Evolutionary conservation across 1,140 invertebrate species (phyloP), one percentile per base, ranked within the genome.

Genomic region (Nebria ingens): DNA sequence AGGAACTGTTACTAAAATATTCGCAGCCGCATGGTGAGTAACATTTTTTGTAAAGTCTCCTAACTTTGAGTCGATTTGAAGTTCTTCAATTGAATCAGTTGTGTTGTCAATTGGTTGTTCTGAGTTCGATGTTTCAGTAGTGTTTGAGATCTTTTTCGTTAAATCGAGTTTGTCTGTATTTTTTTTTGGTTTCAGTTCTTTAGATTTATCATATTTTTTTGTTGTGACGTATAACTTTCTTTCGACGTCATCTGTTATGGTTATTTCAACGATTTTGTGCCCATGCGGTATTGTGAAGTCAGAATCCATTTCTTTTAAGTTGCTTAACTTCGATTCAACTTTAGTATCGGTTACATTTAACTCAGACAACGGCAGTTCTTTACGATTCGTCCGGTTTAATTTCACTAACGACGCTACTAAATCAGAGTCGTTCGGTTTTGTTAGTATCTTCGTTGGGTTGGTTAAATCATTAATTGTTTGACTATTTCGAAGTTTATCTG

Each of bases 321-420:
- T 17, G 17, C 6, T 45, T 45, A 17, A 12, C 9, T 45, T 45
- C 17, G 9, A 17, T 45, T 45, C 17, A 4, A 45, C 40, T 34
- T 6, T 34, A 9, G 25, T 52, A 42, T 21, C 25, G 17, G 38
- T 50, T 19, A 12, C 3, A 2, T 54, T 54, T n/a, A 17, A 54
- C 12, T 45, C 38, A 20, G 56, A 52, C 29, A 55, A 53, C 3
- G 68, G 68, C 40, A 69, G 25, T 55, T 69, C 61, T 55, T 70
- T 70, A 52, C 68, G 52, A 51, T 64, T 62, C 6, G 67, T 70
- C 42, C 67, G 56, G 53, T 70, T 68, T 20, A 70, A 58, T 52
- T 63, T 67, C 4, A 62, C 42, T 3, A 60, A 61, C 11, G 58
- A 56, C n/a, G 58, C 29, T 12, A 64, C 55, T n/a, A n/a, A n/a